Conservation (phyloP, 2,888 invertebrate genomes). For the Amphipoea lucens region DNA sequence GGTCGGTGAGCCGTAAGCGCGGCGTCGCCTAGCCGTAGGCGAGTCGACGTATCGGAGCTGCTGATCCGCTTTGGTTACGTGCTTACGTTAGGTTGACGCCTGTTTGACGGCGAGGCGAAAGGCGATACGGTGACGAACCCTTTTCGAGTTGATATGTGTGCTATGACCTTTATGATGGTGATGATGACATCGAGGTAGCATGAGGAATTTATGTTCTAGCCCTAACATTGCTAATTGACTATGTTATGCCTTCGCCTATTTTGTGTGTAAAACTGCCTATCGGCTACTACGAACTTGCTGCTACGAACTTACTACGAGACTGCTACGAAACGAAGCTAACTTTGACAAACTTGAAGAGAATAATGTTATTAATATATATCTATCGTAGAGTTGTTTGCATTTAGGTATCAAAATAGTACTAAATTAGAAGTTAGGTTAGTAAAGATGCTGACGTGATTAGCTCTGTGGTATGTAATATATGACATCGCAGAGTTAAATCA, state of each 20-base stretch:
- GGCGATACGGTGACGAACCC: no score
- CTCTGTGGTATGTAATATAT: not conserved
- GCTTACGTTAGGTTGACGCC: no score
- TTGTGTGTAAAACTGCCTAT: not conserved
- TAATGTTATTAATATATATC: no score
- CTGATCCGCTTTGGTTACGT: no score
- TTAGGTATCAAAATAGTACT: not conserved
- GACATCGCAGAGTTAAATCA: no score
- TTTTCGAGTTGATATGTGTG: no score
- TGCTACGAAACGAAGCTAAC: conserved; percentile 7
- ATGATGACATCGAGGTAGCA: not conserved
- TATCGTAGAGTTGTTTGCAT: not conserved
- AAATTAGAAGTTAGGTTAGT: not conserved
- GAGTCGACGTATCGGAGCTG: no score
- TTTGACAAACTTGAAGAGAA: not conserved
- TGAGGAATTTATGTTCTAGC: not conserved
- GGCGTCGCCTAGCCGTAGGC: no score
- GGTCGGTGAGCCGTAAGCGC: no score
- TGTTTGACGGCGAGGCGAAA: no score
- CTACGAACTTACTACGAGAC: conserved; percentile 22
- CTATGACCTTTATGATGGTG: no score
- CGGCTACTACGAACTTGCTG: not conserved
- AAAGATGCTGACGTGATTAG: no score
- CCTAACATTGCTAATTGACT: not conserved
- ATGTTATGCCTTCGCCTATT: not conserved